Conservation (phyloP, 2,113 vertebrate species). For the Gallinago paraguaiae region DNA sequence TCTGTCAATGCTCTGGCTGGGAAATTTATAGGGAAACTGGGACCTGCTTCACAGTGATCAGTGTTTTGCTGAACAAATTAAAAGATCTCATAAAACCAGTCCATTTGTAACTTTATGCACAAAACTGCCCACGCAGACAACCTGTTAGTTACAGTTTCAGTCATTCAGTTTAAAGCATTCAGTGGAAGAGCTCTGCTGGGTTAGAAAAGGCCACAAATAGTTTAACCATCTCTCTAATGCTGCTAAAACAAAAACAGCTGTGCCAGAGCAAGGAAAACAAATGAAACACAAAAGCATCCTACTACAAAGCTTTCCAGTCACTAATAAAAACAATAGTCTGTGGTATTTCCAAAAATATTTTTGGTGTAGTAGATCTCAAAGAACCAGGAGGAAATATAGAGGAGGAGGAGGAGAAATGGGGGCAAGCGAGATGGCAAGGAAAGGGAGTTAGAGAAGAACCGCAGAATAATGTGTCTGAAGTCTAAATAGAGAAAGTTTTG, state of each 20-base stretch:
- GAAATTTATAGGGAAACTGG: slow-evolving; percentile 38
- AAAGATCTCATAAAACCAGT: slow-evolving; percentile 38
- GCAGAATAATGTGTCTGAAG: slow-evolving; percentile 2
- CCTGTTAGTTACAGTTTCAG: slow-evolving; percentile 13
- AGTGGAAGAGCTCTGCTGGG: slow-evolving; percentile 62
- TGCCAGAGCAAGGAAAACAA: slow-evolving; percentile 77
- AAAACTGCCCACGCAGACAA: not conserved
- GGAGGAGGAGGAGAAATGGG: not conserved
- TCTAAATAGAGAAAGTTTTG: not conserved
- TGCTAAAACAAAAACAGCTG: slow-evolving; percentile 82
- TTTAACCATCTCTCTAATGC: slow-evolving; percentile 75
- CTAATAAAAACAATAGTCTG: slow-evolving; percentile 81
- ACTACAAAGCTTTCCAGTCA: slow-evolving; percentile 77
- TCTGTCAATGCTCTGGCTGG: slow-evolving; percentile 35
- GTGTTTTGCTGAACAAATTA: slow-evolving; percentile 44
- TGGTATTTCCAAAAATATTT: slow-evolving; percentile 79
- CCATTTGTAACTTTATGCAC: slow-evolving; percentile 16
- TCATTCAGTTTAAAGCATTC: slow-evolving; percentile 26
- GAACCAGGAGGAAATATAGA: slow-evolving; percentile 56
- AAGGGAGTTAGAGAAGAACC: not conserved
- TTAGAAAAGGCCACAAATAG: slow-evolving; percentile 72
- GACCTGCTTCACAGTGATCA: slow-evolving; percentile 30
- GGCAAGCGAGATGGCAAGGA: not conserved
- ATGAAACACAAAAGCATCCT: slow-evolving; percentile 74
- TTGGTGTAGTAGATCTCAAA: slow-evolving; percentile 72